These are phyloP conservation scores for Theonella swinhoei DNA, from an alignment of 37 sponge, comb jelly and placozoan genomes.

Conservation along the genomic window DNA sequence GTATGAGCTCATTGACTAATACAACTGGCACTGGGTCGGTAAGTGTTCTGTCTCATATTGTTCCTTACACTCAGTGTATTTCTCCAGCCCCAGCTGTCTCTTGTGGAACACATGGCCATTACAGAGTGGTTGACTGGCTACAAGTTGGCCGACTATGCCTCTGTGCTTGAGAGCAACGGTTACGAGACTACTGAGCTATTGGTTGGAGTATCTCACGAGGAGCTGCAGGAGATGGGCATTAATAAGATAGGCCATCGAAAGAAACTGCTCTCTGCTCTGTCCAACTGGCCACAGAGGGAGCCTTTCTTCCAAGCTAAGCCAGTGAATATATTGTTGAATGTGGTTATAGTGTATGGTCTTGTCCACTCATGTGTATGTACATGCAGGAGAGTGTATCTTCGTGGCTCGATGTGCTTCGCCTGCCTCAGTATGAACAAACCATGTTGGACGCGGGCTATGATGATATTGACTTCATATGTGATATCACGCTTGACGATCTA, in stretches of 20 bases:
- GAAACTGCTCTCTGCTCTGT: constrained; percentile 73
- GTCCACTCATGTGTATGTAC: too few species aligned
- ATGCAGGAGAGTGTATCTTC: constrained; percentile 53
- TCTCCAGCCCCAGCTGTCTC: constrained; percentile 13
- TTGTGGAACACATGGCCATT: constrained; percentile 54
- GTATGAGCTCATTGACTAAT: constrained; percentile 46
- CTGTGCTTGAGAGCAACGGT: constrained; percentile 59
- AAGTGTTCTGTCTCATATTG: constrained; percentile 3
- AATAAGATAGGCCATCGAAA: constrained; percentile 86
- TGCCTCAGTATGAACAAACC: constrained; percentile 56
- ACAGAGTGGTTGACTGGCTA: constrained; percentile 69
- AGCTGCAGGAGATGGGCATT: constrained; percentile 84
- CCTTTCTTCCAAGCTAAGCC: constrained; percentile 58
- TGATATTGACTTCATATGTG: constrained; percentile 91
- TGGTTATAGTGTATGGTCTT: too few species aligned
- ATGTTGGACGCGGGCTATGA: constrained; percentile 88
- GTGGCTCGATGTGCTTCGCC: constrained; percentile 69
- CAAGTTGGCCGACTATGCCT: constrained; percentile 74
- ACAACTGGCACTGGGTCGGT: constrained; percentile 29
- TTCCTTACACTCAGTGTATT: not conserved
- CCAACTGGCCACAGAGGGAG: constrained; percentile 47
- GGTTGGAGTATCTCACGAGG: constrained; percentile 66
- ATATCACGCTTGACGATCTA: constrained; percentile 78
- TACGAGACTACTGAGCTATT: constrained; percentile 79
- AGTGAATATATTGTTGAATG: constrained; percentile 38